phyloP scores from a whole-genome alignment of 2,888 invertebrate species.

The Callyntrura sp. region DNA sequence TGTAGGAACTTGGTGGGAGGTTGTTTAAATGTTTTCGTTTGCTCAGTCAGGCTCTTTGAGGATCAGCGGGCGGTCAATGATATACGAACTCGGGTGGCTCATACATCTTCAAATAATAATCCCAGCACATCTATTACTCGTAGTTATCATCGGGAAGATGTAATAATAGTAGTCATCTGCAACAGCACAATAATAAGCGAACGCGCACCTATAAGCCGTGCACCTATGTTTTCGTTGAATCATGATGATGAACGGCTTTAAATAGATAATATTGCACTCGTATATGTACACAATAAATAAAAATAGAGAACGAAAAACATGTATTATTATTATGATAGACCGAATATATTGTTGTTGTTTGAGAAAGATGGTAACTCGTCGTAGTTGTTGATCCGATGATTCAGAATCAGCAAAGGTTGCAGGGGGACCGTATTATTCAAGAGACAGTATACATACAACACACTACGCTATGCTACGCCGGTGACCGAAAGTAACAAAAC shows the following conservation, averaged over 20 bases:
- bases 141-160: conserved; percentile 61
- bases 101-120: conserved; percentile 77
- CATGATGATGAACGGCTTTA: not conserved
- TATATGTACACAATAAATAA: not conserved
- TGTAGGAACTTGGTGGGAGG: conserved; percentile 83
- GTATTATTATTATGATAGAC: conserved; percentile 32
- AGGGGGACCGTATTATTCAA: too few relatives aligned
- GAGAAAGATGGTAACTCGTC: conserved; percentile 34
- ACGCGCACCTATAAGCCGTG: not conserved
- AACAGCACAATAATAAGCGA: not conserved
- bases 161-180: conserved; percentile 54
- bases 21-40: conserved; percentile 83
- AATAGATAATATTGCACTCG: not conserved
- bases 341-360: conserved; percentile 9
- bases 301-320: not conserved
- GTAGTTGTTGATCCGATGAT: conserved; percentile 33
- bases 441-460: too few relatives aligned
- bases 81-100: conserved; percentile 80
- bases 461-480: not conserved
- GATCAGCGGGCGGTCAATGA: conserved; percentile 83
- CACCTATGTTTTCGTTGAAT: conserved; percentile 16
- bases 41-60: conserved; percentile 82
- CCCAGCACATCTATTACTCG: conserved; percentile 51
- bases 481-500: too few relatives aligned
- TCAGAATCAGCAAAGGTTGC: not conserved